Base-by-base conservation (phyloP, 2,888 invertebrate genomes). In the Epinotia demarniana region DNA sequence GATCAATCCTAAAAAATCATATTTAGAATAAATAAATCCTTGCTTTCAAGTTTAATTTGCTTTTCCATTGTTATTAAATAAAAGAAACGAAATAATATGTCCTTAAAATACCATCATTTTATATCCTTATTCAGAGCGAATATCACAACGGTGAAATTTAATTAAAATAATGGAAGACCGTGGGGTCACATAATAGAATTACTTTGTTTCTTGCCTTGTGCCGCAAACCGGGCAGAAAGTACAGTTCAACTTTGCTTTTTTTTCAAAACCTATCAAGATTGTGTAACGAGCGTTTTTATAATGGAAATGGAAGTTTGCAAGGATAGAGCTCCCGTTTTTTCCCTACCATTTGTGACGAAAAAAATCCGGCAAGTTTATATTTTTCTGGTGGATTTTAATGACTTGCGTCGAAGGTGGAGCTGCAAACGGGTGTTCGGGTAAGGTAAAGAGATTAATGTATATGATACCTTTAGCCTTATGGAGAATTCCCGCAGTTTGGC, bases 401-500 rank as follows among this genome's bases (percentile, higher is more conserved):
- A 67, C 75, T 66, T 75, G 66, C 46, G 70, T 16, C 43, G 57
- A 8, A 61, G 69, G 64, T 75, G 60, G 19, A 39, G 75, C 61
- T 72, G 67, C 75, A 72, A 75, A 75, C 67, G 72, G 72, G 75
- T 71, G 61, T 75, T 67, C 67, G 63, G 58, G 61, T 75, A 72
- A 62, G 72, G 75, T 72, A 55, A 49, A 72, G 57, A 72, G 75
- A 75, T 75, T 75, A 75, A 75, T 75, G 75, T 75, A 57, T 75
- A 46, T 67, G 75, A 75, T 75, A 75, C 72, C 43, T 61, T 55
- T 43, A 67, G 66, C 72, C 67, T 72, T 66, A 33, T 61, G 61
- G 72, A 57, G 61, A 23, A 67, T 72, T 67, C 75, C 67, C 61
- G 67, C 75, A 61, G 60, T 67, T 75, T 75, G 71, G 75, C 71